Conservation (phyloP, 2,797 vertebrate species). For the Argentina silus region DNA sequence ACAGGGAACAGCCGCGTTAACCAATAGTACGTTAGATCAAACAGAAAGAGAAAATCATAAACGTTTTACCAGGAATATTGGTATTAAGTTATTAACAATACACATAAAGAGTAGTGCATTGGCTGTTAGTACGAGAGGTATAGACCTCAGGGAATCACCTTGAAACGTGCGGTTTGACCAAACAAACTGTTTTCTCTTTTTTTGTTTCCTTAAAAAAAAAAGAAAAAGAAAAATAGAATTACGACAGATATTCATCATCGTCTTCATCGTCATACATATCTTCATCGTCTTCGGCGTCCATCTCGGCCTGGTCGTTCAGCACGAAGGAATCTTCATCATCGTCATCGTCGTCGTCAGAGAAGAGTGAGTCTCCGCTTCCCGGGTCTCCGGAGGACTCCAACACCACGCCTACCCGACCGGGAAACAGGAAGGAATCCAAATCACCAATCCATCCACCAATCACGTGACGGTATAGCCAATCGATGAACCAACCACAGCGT, state of each 20-base stretch:
- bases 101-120: constrained; percentile 82
- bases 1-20: constrained; percentile 55
- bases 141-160: constrained; percentile 81
- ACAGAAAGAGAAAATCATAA: constrained; percentile 80
- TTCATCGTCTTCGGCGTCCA: constrained; percentile 86
- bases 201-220: constrained; percentile 39
- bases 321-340: constrained; percentile 67
- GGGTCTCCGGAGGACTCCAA: constrained; percentile 92
- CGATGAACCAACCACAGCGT: neutral
- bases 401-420: constrained; percentile 73
- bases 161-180: constrained; percentile 85
- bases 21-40: constrained; percentile 62
- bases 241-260: constrained; percentile 88
- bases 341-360: constrained; percentile 85
- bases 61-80: constrained; percentile 72
- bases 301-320: constrained; percentile 81
- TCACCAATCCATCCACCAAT: neutral
- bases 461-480: neutral
- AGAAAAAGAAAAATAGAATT: constrained; percentile 32
- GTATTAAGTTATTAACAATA: constrained; percentile 87
- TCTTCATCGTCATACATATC: constrained; percentile 86
- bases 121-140: constrained; percentile 81
- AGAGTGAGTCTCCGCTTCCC: constrained; percentile 89
- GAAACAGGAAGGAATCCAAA: neutral
- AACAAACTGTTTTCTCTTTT: constrained; percentile 68